phyloP scores from a whole-genome alignment of 1,140 invertebrate species.

The Pseudomyrmex concolor region DNA sequence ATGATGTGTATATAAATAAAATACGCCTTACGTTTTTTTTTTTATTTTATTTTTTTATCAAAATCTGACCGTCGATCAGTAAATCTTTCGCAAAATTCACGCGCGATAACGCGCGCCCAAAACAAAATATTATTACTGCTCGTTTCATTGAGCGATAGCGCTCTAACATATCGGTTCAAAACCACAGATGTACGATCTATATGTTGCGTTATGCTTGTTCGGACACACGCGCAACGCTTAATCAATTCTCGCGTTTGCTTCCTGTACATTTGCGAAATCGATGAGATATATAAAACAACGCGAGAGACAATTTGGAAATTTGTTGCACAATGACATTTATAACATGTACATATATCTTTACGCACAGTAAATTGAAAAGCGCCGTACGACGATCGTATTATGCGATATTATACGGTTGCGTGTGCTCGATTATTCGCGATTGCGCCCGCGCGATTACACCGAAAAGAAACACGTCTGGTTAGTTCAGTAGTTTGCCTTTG shows the following conservation, averaged over 20 bases:
- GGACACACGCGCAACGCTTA: neutral
- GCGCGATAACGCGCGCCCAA: conserved; percentile 1
- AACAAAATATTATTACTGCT: neutral
- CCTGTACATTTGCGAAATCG: neutral
- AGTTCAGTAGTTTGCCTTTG: neutral
- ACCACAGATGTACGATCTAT: conserved; percentile 4
- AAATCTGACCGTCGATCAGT: conserved; percentile 8
- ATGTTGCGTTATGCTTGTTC: neutral
- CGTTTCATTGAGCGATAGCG: conserved; percentile 1
- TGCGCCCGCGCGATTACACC: neutral
- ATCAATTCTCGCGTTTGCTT: neutral
- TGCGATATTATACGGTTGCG: too few species aligned
- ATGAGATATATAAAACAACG: too few species aligned
- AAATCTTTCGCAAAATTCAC: neutral
- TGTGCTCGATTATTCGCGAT: neutral
- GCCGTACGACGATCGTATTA: neutral
- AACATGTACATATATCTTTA: too few species aligned
- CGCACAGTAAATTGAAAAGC: too few species aligned
- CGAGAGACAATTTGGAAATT: too few species aligned
- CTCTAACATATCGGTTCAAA: neutral
- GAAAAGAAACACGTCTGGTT: neutral
- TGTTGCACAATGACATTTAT: too few species aligned
- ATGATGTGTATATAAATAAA: conserved; percentile 14
- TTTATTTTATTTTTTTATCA: neutral
- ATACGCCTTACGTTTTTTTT: neutral